These are phyloP conservation scores for Fregata magnificens DNA, from an alignment of 2,113 vertebrate species.

Conservation along the genomic window DNA sequence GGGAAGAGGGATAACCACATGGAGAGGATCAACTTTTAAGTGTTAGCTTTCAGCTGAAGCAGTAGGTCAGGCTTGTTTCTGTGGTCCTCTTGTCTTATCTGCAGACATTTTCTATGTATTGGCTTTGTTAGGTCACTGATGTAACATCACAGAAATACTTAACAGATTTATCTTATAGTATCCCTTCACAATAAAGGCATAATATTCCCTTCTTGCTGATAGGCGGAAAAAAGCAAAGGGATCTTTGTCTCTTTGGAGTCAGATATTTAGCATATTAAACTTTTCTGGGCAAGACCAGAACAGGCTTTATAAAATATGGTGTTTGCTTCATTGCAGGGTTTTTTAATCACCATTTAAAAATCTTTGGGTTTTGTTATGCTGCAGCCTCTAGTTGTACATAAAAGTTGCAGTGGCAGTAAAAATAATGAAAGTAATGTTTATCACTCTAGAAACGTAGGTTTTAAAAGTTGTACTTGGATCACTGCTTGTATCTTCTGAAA, in stretches of 20 bases:
- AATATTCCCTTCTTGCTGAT: neutral
- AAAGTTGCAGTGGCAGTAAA: slow-evolving; percentile 25
- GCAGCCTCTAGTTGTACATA: neutral
- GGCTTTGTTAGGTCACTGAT: neutral
- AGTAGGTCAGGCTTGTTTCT: neutral
- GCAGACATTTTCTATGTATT: neutral
- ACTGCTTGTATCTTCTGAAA: neutral
- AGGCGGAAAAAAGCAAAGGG: neutral
- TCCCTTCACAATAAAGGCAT: neutral
- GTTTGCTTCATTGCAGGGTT: neutral
- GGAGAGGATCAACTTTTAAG: neutral
- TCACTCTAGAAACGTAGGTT: neutral
- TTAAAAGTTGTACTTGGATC: neutral
- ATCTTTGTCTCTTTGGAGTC: neutral
- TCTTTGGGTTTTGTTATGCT: slow-evolving; percentile 25
- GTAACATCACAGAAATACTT: neutral
- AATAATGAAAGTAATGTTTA: slow-evolving; percentile 10
- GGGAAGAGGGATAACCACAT: neutral
- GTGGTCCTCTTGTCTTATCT: neutral
- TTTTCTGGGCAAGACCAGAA: neutral
- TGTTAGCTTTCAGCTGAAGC: neutral
- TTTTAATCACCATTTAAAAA: neutral
- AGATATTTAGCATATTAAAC: neutral
- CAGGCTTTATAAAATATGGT: neutral
- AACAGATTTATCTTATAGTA: neutral